Percentiles rank a stretch among this genome's conserved stretches.
Conservation (phyloP, 2,113 vertebrate genomes). For the Brevimyrus niger region DNA sequence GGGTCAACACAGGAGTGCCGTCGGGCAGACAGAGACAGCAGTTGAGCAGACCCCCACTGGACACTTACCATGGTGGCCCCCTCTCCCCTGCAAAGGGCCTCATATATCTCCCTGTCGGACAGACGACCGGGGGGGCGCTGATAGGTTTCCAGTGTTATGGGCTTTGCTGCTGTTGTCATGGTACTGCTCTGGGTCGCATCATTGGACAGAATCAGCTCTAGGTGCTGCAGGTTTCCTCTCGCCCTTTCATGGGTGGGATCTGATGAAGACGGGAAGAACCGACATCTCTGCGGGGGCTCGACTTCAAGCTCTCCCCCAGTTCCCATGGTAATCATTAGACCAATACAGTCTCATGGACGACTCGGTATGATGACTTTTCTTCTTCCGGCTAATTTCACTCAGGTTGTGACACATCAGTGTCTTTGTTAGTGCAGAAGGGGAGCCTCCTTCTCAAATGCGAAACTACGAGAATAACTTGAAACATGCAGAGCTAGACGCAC, state of each 20-base stretch:
- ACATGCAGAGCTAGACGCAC: not conserved
- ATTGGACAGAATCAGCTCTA: constrained; percentile 72
- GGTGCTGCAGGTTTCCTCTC: constrained; percentile 82
- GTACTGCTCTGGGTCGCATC: constrained; percentile 53
- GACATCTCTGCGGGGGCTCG: not conserved
- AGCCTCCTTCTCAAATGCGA: not conserved
- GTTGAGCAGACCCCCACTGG: no score
- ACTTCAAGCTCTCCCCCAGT: not conserved
- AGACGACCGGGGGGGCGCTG: constrained; percentile 78
- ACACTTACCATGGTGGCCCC: constrained; percentile 80
- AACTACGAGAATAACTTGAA: not conserved
- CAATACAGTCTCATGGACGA: not conserved
- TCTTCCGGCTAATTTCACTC: not conserved
- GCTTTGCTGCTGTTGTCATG: constrained; percentile 38
- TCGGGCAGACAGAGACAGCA: not conserved
- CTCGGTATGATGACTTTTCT: not conserved
- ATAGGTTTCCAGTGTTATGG: constrained; percentile 68
- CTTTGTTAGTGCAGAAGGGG: not conserved
- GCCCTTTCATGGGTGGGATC: constrained; percentile 84
- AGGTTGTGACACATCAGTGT: not conserved
- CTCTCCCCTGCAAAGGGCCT: constrained; percentile 90
- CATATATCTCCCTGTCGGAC: constrained; percentile 82
- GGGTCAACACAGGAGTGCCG: not conserved
- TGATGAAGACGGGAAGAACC: constrained; percentile 37
- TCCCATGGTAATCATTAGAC: not conserved